Conservation (phyloP, 2,888 invertebrate species). For the Meghimatium bilineatum region DNA sequence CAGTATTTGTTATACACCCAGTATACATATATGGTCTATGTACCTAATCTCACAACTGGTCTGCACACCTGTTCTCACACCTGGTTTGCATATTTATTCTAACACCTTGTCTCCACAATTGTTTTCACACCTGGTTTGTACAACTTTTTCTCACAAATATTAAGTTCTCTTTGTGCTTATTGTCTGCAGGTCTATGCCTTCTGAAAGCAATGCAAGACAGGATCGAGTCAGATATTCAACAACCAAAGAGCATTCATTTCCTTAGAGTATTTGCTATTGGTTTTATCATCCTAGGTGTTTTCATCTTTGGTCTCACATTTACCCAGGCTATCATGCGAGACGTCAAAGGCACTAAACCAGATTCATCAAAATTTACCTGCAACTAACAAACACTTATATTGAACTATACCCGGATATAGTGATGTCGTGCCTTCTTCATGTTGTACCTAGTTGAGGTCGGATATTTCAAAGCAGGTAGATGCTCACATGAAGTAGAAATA, state of each 20-base stretch:
- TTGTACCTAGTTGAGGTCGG: not conserved
- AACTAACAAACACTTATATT: not conserved
- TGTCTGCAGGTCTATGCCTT: constrained; percentile 73
- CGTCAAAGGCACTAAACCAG: constrained; percentile 62
- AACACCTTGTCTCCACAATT: not conserved
- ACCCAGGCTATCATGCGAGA: constrained; percentile 72
- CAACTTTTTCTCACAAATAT: not conserved
- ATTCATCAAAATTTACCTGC: constrained; percentile 63
- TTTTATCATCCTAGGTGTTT: constrained; percentile 73
- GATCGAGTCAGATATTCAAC: constrained; percentile 50
- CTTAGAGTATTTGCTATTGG: constrained; percentile 60
- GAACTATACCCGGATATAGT: not conserved
- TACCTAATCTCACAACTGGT: too few species aligned
- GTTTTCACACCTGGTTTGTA: not conserved
- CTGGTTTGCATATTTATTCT: not conserved
- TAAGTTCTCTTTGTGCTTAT: not conserved
- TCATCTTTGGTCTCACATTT: constrained; percentile 76
- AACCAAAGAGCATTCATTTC: constrained; percentile 55
- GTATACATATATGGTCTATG: too few species aligned
- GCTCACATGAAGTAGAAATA: too few species aligned
- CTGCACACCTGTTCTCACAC: not conserved
- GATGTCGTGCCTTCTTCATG: not conserved
- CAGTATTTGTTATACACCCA: too few species aligned
- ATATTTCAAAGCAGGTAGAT: not conserved
- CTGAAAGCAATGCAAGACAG: constrained; percentile 63